Percentiles rank a stretch among this genome's conserved stretches.
These are phyloP conservation scores for Drosophila albomicans DNA, from an alignment of 1,140 invertebrate genomes.

Conservation along the genomic window DNA sequence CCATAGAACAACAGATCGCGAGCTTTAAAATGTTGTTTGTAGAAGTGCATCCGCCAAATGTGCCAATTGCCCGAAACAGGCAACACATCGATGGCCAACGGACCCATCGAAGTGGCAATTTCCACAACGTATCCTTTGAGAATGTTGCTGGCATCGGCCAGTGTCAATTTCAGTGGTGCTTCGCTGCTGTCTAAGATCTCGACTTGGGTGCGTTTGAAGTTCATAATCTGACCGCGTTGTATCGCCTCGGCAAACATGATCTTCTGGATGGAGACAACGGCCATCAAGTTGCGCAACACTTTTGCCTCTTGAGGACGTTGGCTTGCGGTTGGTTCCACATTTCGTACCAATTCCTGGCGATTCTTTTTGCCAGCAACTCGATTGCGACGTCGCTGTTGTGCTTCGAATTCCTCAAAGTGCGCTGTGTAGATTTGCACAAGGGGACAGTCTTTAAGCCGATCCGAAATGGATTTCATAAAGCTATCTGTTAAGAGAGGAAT, in stretches of 20 bases:
- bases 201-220: conserved; percentile 17
- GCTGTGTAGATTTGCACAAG: conserved; percentile 61
- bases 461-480: conserved; percentile 30
- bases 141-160: neutral
- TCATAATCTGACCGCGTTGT: rapidly evolving
- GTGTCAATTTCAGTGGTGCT: neutral
- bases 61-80: conserved; percentile 41
- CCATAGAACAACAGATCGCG: conserved; percentile 26
- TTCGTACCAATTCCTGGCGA: neutral
- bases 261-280: neutral
- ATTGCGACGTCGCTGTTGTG: conserved; percentile 20
- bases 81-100: conserved; percentile 2
- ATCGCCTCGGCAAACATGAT: conserved; percentile 35
- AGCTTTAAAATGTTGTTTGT: neutral
- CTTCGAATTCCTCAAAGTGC: conserved; percentile 11
- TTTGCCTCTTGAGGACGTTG: neutral
- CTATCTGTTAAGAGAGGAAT: conserved; percentile 20
- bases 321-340: no score
- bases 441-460: conserved; percentile 22
- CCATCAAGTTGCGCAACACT: conserved; percentile 10
- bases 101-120: neutral
- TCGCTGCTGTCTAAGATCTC: rapidly evolving
- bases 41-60: neutral
- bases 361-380: neutral
- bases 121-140: conserved; percentile 17